These are phyloP conservation scores for Amphilophus citrinellus DNA, from an alignment of 2,113 vertebrate species.

Conservation along the genomic window DNA sequence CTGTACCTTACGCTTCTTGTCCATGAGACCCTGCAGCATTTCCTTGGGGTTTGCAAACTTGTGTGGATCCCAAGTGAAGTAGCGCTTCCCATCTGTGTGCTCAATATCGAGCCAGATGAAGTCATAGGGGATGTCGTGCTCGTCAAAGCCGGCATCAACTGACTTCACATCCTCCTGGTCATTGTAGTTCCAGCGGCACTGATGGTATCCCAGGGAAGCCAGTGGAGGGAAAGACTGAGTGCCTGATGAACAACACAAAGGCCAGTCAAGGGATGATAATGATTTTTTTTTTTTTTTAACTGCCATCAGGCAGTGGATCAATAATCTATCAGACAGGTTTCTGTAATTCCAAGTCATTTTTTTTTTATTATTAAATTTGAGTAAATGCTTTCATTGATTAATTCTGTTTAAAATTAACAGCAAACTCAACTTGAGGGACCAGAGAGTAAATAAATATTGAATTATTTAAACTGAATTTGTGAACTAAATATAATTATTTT, in stretches of 20 bases:
- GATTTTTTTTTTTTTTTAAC: not conserved
- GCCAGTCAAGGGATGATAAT: not conserved
- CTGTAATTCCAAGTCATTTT: not conserved
- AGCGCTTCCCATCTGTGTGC: conserved; percentile 94
- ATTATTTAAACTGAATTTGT: not conserved
- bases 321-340: not conserved
- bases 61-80: conserved; percentile 95
- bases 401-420: not conserved
- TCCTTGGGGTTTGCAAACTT: conserved; percentile 87
- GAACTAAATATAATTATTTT: not conserved
- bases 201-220: conserved; percentile 90
- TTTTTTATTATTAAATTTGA: not conserved
- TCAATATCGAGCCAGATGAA: conserved; percentile 97
- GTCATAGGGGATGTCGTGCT: conserved; percentile 91
- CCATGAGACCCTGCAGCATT: conserved; percentile 85
- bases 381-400: not conserved
- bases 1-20: conserved; percentile 87
- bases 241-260: conserved; percentile 73
- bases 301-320: not conserved
- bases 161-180: conserved; percentile 90
- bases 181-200: conserved; percentile 98
- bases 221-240: conserved; percentile 92
- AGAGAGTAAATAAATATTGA: not conserved
- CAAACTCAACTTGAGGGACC: not conserved
- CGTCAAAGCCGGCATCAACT: conserved; percentile 88